phyloP scores from a whole-genome alignment of 2,888 invertebrate genomes.

The Fissipunctia ypsillon region DNA sequence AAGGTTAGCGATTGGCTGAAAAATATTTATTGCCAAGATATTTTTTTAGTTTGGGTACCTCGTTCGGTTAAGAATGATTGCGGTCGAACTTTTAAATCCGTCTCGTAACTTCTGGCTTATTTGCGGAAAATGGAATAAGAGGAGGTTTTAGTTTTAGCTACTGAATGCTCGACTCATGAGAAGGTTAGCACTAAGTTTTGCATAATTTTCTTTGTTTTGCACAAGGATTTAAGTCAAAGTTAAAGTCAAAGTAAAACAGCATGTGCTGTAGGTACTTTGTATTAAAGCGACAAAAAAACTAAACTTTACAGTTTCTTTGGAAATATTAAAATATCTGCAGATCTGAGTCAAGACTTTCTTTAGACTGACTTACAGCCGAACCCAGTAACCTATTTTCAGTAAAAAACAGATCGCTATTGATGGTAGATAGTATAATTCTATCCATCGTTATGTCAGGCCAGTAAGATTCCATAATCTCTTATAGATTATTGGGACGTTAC shows the following conservation, averaged over 20 bases:
- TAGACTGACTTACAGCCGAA: too few species aligned
- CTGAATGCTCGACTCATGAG: constrained; percentile 29
- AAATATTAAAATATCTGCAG: not conserved
- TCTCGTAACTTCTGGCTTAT: constrained; percentile 15
- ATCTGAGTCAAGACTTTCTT: not conserved
- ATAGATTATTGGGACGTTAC: too few species aligned
- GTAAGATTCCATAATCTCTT: too few species aligned
- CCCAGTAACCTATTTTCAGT: too few species aligned
- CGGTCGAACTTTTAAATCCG: constrained; percentile 22
- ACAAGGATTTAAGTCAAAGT: constrained; percentile 28
- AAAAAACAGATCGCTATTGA: too few species aligned
- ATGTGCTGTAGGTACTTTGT: constrained; percentile 12
- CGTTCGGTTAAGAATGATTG: constrained; percentile 42
- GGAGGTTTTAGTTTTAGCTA: constrained; percentile 8
- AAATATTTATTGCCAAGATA: constrained; percentile 58
- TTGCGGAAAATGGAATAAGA: constrained; percentile 10
- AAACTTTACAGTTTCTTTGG: not conserved
- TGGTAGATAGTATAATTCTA: too few species aligned
- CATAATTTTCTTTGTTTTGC: constrained; percentile 51
- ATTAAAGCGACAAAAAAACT: not conserved
- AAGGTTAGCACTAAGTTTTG: constrained; percentile 32
- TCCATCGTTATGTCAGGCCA: too few species aligned
- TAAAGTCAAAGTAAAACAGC: constrained; percentile 8
- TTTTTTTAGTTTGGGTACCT: constrained; percentile 42
- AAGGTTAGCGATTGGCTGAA: constrained; percentile 49